Base-by-base conservation (phyloP, 2,113 vertebrate genomes). In the Thamnaconus septentrionalis region DNA sequence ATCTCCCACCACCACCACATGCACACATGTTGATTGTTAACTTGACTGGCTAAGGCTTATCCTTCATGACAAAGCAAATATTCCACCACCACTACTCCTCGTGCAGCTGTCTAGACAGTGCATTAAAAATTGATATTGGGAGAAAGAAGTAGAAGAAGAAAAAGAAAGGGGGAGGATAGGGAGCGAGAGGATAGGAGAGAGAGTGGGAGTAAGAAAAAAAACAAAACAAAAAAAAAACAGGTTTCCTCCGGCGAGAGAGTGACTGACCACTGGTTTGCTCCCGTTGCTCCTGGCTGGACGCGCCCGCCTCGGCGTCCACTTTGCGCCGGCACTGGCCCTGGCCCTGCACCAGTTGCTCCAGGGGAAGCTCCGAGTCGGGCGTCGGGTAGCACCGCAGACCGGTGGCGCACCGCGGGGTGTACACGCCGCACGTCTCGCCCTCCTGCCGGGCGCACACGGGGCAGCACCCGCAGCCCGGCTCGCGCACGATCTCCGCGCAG, bases 381-480 rank as follows among this genome's bases (percentile, higher is more conserved):
- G 91, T 87, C 31, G 96, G 96, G 81, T 96, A 96, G 89, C 96
- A 97, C 58, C 94, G 94, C 81, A 96, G 89, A 61, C 93, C 93
- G 71, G 93, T 91, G 75, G 93, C 90, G 89, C 96, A 98, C 83
- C 95, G 91, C 70, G 95, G 94, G 56, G 94, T 94, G 90, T 97
- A 97, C 58, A 96, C 96, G 62, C 96, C 96, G 91, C 95, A 96
- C 53, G 82, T 67, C 81, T 96, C 93, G 60, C 92, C 91, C 83
- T 93, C 92, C 67, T 88, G 87, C 52, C 92, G 92, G 69, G 94
- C 94, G 81, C 94, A 95, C 83, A 93, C 93, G 41, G 94, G 94
- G 54, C 93, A 94, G 88, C 95, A 97, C 77, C 95, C 95, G 84
- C 95, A 95, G 85, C 94, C 94, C 54, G 94, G 93, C 59, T 95